These are phyloP conservation scores for Folsomia candida DNA, from an alignment of 2,888 invertebrate species.

Conservation along the genomic window DNA sequence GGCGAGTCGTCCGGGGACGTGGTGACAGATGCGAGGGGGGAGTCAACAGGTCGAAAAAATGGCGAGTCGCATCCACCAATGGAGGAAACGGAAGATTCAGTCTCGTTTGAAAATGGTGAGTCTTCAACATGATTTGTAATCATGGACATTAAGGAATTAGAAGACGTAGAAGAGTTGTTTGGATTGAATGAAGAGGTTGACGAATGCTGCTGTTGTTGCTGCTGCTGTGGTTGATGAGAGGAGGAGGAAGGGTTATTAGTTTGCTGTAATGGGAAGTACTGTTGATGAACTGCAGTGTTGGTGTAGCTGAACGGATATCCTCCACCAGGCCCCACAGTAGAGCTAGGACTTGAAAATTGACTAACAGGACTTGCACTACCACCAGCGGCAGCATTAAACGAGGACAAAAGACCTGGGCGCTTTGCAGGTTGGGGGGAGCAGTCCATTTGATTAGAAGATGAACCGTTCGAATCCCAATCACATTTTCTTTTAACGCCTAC, in stretches of 20 bases:
- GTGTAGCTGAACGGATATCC: slow-evolving; percentile 2
- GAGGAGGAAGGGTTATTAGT: too few relatives aligned
- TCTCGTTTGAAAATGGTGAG: slow-evolving; percentile 50
- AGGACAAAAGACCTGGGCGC: slow-evolving; percentile 44
- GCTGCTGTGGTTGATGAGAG: too few relatives aligned
- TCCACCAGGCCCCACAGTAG: background rate
- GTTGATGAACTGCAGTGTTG: background rate
- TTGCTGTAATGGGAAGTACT: too few relatives aligned
- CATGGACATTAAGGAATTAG: slow-evolving; percentile 33
- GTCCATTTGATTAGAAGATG: slow-evolving; percentile 44
- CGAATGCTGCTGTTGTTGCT: slow-evolving; percentile 11
- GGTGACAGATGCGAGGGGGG: slow-evolving; percentile 35
- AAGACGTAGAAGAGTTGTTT: slow-evolving; percentile 29
- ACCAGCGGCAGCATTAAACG: slow-evolving; percentile 25
- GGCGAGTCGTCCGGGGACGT: slow-evolving; percentile 46
- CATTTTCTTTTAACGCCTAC: slow-evolving; percentile 49
- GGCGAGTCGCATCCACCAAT: slow-evolving; percentile 47
- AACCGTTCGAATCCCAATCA: slow-evolving; percentile 49
- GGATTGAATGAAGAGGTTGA: slow-evolving; percentile 32
- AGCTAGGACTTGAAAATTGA: slow-evolving; percentile 10
- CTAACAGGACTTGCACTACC: slow-evolving; percentile 2
- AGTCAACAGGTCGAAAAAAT: slow-evolving; percentile 49
- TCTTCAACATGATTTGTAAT: slow-evolving; percentile 45
- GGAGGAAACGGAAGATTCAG: slow-evolving; percentile 48
- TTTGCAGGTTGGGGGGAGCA: slow-evolving; percentile 50